A percentile compares a stretch with the other conserved stretches of the same genome.
Evolutionary conservation across 2,113 vertebrate genomes (phyloP).

Genomic region (Paramisgurnus dabryanus): DNA sequence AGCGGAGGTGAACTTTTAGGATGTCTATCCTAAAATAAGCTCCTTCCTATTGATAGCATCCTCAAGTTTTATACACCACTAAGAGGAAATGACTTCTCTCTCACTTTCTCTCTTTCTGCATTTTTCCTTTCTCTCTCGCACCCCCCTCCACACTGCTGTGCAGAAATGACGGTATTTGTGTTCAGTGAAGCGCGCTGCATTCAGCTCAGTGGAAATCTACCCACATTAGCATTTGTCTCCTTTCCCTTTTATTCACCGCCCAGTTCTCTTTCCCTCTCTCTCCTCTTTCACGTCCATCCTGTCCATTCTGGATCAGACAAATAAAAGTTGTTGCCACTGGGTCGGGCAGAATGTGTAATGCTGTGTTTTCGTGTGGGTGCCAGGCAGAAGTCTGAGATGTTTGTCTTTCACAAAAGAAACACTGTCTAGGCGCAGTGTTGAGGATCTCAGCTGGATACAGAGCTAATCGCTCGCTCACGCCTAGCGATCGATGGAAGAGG

Average conservation of each 20-base stretch:
- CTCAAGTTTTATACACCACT: conserved; percentile 16
- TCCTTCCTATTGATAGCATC: conserved; percentile 14
- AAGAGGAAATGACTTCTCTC: conserved; percentile 8
- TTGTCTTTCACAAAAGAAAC: conserved; percentile 24
- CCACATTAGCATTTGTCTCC: conserved; percentile 37
- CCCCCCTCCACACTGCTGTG: conserved; percentile 58
- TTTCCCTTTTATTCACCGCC: conserved; percentile 20
- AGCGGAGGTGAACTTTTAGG: conserved; percentile 8
- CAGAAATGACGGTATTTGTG: conserved; percentile 42
- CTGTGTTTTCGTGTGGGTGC: background rate
- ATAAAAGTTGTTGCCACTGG: conserved; percentile 21
- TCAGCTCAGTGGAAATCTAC: conserved; percentile 39
- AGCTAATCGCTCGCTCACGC: conserved; percentile 28
- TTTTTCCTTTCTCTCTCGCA: background rate
- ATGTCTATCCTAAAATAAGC: background rate
- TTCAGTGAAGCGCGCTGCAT: conserved; percentile 27
- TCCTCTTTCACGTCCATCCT: conserved; percentile 8
- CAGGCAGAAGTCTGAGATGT: background rate
- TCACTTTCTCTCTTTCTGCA: conserved; percentile 1
- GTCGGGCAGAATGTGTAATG: background rate
- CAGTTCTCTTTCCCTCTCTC: conserved; percentile 2
- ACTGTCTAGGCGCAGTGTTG: conserved; percentile 15
- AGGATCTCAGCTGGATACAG: conserved; percentile 26
- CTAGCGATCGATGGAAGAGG: conserved; percentile 27
- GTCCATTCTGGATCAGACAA: conserved; percentile 32